Conservation (phyloP, 1,140 invertebrate genomes). For the Hylaeus volcanicus region DNA sequence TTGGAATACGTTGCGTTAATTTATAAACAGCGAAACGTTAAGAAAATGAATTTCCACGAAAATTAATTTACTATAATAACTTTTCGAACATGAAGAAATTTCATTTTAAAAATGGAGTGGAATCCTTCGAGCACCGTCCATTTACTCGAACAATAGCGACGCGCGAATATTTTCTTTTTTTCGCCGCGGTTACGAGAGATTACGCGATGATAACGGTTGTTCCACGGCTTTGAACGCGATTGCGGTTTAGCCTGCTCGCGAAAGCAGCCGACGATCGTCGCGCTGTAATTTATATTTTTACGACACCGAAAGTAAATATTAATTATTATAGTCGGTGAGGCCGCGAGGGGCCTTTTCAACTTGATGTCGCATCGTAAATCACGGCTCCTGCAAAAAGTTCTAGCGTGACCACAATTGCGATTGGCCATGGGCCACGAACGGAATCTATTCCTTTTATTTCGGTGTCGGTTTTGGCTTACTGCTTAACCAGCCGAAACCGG, state of each 20-base stretch:
- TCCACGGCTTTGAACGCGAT: background rate
- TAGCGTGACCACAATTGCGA: constrained; percentile 6
- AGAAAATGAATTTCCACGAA: no score
- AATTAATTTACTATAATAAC: no score
- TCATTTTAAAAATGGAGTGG: no score
- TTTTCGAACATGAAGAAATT: no score
- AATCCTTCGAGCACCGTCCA: background rate
- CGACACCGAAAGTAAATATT: constrained; percentile 29
- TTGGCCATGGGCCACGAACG: constrained; percentile 34
- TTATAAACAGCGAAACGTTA: no score
- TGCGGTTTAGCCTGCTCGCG: background rate
- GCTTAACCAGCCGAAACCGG: background rate
- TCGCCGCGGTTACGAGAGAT: background rate
- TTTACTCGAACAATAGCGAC: background rate
- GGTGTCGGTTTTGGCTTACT: constrained; percentile 13
- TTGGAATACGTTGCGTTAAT: no score
- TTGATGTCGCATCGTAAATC: constrained; percentile 31
- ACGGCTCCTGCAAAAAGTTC: constrained; percentile 13
- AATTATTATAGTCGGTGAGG: constrained; percentile 24
- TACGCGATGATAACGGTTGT: background rate
- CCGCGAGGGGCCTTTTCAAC: background rate
- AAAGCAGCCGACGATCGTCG: background rate
- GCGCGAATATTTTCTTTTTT: background rate
- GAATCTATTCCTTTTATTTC: constrained; percentile 22
- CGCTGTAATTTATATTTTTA: constrained; percentile 40